These are phyloP conservation scores for Genyomyrus donnyi DNA, from an alignment of 2,113 vertebrate species.

Conservation along the genomic window DNA sequence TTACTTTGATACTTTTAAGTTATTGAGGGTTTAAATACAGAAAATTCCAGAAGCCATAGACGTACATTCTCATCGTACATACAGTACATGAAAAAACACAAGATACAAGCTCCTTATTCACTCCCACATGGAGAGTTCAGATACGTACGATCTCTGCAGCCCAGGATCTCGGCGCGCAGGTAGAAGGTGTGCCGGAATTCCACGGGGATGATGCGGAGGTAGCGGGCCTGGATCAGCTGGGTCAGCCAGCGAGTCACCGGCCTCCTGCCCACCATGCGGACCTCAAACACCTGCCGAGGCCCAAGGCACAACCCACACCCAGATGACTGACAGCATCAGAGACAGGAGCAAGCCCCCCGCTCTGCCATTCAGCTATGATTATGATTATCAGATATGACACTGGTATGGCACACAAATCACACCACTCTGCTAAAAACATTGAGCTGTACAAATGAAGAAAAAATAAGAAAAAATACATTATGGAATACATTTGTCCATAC, in stretches of 20 bases:
- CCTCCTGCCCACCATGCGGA: slow-evolving; percentile 53
- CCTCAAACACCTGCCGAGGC: slow-evolving; percentile 59
- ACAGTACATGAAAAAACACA: not conserved
- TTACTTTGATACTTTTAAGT: not conserved
- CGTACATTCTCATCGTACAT: not conserved
- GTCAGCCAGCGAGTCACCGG: slow-evolving; percentile 58
- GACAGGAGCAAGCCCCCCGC: too few relatives aligned
- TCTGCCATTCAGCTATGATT: not conserved
- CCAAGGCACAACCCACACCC: not conserved
- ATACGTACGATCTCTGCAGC: slow-evolving; percentile 51
- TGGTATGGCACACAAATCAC: not conserved
- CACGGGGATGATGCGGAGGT: slow-evolving; percentile 63
- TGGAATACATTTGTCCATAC: not conserved
- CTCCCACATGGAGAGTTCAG: not conserved
- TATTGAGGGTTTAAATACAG: not conserved
- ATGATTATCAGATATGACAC: not conserved
- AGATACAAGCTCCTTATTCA: not conserved
- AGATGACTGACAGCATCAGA: not conserved
- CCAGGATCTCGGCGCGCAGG: slow-evolving; percentile 64
- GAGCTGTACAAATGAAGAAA: not conserved
- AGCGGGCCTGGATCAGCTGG: slow-evolving; percentile 55
- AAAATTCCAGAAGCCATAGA: not conserved
- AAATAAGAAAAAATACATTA: not conserved
- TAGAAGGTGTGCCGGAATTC: slow-evolving; percentile 61
- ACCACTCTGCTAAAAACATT: not conserved